Percentiles rank a stretch among this genome's conserved stretches.
These are phyloP conservation scores for Dipodomys merriami DNA, from an alignment of 2,113 vertebrate species.

Conservation along the genomic window DNA sequence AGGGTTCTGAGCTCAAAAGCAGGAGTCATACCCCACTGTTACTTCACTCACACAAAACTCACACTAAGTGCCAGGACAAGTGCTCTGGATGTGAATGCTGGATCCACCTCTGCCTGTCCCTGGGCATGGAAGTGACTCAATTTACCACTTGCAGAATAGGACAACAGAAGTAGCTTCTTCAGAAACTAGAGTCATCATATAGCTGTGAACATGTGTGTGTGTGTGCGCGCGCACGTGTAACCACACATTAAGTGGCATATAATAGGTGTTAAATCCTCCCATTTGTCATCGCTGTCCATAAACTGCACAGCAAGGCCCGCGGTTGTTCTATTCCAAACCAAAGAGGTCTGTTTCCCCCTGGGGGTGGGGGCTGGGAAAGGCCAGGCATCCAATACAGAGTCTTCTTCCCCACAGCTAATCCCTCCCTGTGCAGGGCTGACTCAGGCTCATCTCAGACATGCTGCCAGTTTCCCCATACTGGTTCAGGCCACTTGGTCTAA, in stretches of 20 bases:
- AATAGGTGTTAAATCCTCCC: background rate
- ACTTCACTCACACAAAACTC: conserved; percentile 45
- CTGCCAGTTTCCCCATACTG: background rate
- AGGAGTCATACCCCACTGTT: background rate
- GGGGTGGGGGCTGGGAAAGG: background rate
- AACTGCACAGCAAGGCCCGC: background rate
- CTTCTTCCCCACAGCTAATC: background rate
- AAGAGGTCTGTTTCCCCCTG: background rate
- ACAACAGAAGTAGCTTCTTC: background rate
- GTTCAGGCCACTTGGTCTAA: background rate
- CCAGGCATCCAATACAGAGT: background rate
- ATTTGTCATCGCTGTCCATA: background rate
- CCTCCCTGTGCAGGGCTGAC: background rate
- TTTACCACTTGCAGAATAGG: background rate
- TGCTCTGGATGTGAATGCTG: background rate
- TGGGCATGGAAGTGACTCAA: background rate
- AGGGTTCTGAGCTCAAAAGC: conserved; percentile 29
- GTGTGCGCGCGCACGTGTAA: background rate
- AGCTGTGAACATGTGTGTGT: background rate
- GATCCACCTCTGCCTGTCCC: background rate
- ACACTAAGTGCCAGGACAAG: background rate
- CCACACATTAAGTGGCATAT: background rate
- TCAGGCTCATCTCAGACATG: background rate
- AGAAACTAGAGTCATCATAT: background rate
- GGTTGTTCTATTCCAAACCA: background rate